phyloP scores from a whole-genome alignment of 2,888 invertebrate genomes.

The Netelia inedita region DNA sequence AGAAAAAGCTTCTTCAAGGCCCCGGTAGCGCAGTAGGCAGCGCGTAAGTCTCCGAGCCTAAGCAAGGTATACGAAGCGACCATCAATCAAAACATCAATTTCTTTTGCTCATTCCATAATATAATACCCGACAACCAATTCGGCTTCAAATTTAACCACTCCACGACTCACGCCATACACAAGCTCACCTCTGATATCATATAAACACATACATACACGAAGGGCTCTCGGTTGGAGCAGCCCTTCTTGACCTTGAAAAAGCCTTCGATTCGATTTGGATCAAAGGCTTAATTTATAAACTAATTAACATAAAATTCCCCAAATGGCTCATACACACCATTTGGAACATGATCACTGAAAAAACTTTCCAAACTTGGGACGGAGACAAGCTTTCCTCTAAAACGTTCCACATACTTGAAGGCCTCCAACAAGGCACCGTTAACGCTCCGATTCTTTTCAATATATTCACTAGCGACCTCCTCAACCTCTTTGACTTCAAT shows the following conservation, averaged over 20 bases:
- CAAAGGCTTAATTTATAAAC: neutral
- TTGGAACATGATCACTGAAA: conserved; percentile 23
- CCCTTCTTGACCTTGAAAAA: conserved; percentile 15
- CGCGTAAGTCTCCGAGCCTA: conserved; percentile 81
- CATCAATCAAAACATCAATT: conserved; percentile 37
- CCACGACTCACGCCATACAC: conserved; percentile 68
- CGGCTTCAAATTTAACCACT: conserved; percentile 68
- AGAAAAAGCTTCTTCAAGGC: too few species aligned
- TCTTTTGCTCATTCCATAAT: conserved; percentile 42
- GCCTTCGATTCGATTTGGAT: conserved; percentile 35
- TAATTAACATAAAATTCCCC: neutral
- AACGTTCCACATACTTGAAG: neutral
- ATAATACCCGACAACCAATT: conserved; percentile 69
- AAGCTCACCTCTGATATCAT: conserved; percentile 67
- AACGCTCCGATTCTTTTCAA: conserved; percentile 5
- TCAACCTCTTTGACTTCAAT: neutral
- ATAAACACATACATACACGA: conserved; percentile 40
- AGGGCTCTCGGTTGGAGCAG: conserved; percentile 16
- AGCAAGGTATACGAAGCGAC: conserved; percentile 68
- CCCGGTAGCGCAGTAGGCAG: conserved; percentile 82
- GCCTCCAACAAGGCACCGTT: neutral
- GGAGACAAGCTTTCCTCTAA: neutral
- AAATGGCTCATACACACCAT: neutral
- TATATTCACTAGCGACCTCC: neutral
- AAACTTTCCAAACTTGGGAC: too few species aligned